Base-by-base conservation (phyloP, 2,888 invertebrate species). In the Cepaea hortensis region DNA sequence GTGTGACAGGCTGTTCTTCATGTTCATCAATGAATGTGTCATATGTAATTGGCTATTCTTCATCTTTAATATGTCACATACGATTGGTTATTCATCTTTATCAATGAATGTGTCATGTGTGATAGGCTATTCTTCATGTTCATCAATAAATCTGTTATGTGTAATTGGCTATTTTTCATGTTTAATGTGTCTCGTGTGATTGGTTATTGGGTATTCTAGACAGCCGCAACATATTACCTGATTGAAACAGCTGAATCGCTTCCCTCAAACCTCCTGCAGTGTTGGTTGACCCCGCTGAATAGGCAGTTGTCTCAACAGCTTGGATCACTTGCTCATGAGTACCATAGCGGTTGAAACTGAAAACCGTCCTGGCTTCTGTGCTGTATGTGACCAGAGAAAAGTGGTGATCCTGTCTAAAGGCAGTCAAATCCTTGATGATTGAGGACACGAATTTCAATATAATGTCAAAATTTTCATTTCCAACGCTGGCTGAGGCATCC, bases 401-500 rank as follows among this genome's bases (percentile, higher is more conserved):
- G n/a, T 90, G 86, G 86, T 92, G 92, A 61, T 90, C 89, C 65
- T 90, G 90, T 35, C 90, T 89, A 35, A 88, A 85, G 7, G 68
- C 81, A 0, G 91, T 89, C 81, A 93, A 89, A 48, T 90, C 90
- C 72, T 90, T 90, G 3, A 92, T 90, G 35, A 92, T 68, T 3
- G 83, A 55, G 15, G 88, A 84, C 9, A 91, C 87, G 84, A 91
- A 93, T 15, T 88, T 85, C 46, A 91, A 85, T 85, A 92, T 90
- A 15, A 86, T 80, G 48, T 91, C 73, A 87, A 91, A 93, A 89
- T 92, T 92, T 4, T 82, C 81, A 3, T 83, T 87, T 7, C 92
- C 92, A 9, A 92, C 91, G 80, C 92, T 92, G 68, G 91, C 90
- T 9, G 92, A 92, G n/a, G 92, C 90, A 86, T 93, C 93, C 84